A percentile compares a stretch with the other conserved stretches of the same genome.
Evolutionary conservation across 2,113 vertebrate genomes (phyloP).

Genomic region (Podarcis muralis): DNA sequence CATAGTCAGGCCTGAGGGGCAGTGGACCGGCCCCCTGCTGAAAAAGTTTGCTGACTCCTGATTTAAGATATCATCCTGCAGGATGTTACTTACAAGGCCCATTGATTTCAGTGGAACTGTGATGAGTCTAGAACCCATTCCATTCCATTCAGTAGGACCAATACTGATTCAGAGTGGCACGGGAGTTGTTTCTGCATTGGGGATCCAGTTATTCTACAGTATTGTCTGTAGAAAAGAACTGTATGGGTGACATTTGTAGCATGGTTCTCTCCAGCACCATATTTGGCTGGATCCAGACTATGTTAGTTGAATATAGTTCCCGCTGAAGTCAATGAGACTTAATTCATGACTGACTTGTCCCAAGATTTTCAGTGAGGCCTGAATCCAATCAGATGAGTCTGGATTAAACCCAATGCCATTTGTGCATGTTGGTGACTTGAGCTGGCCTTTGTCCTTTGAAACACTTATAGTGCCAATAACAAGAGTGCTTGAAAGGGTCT

Average conservation of each 20-base stretch:
- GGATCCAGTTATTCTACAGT: neutral
- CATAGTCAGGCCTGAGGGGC: too few relatives aligned
- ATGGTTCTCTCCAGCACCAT: neutral
- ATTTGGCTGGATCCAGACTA: neutral
- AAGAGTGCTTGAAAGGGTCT: neutral
- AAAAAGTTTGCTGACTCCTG: too few relatives aligned
- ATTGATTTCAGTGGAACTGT: neutral
- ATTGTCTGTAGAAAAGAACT: neutral
- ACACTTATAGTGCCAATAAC: neutral
- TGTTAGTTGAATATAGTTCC: neutral
- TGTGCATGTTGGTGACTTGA: neutral
- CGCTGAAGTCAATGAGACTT: neutral
- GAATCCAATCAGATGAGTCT: neutral
- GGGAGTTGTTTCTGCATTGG: neutral
- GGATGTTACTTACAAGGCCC: neutral
- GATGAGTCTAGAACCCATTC: neutral
- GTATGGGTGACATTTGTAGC: neutral
- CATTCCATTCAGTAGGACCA: neutral
- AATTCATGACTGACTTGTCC: neutral
- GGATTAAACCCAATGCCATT: neutral
- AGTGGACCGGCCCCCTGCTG: too few relatives aligned
- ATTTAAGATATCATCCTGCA: neutral
- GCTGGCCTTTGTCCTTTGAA: neutral
- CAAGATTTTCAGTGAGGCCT: neutral
- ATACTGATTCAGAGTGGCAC: neutral